Percentiles rank a stretch among this genome's conserved stretches.
phyloP scores from a whole-genome alignment of 2,113 vertebrate genomes.

The Alligator mississippiensis region DNA sequence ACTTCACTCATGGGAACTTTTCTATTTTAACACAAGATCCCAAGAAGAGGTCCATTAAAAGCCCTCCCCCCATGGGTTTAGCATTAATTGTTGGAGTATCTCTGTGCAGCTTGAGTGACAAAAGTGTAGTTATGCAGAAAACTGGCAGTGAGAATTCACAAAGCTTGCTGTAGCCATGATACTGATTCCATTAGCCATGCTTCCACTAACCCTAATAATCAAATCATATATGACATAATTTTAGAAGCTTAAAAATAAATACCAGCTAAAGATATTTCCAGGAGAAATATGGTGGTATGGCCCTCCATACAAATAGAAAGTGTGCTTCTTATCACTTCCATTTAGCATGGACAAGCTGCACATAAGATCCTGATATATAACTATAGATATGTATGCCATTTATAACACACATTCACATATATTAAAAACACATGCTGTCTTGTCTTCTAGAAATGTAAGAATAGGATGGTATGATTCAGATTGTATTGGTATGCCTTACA shows the following conservation, averaged over 20 bases:
- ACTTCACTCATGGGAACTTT: slow-evolving; percentile 84
- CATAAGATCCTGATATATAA: neutral
- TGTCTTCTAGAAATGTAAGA: slow-evolving; percentile 41
- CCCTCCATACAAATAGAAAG: neutral
- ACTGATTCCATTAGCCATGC: slow-evolving; percentile 81
- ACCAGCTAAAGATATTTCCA: slow-evolving; percentile 28
- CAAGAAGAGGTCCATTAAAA: slow-evolving; percentile 81
- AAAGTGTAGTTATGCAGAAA: slow-evolving; percentile 79
- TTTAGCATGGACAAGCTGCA: neutral
- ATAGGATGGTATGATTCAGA: neutral
- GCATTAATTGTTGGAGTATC: slow-evolving; percentile 79
- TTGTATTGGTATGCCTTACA: neutral
- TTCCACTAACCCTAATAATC: slow-evolving; percentile 76
- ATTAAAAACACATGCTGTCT: slow-evolving; percentile 31
- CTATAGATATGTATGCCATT: slow-evolving; percentile 10
- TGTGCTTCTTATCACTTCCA: neutral
- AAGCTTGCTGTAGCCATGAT: slow-evolving; percentile 68
- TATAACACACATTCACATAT: neutral
- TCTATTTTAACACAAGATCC: slow-evolving; percentile 79
- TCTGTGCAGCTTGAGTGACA: slow-evolving; percentile 72
- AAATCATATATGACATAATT: slow-evolving; percentile 73
- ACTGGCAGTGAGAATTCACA: slow-evolving; percentile 73
- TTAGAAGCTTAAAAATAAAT: slow-evolving; percentile 60
- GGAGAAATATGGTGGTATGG: neutral
- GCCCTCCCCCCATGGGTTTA: slow-evolving; percentile 62